Evolutionary conservation across 2,113 vertebrate genomes (phyloP).

Genomic region (Ellobius talpinus): DNA sequence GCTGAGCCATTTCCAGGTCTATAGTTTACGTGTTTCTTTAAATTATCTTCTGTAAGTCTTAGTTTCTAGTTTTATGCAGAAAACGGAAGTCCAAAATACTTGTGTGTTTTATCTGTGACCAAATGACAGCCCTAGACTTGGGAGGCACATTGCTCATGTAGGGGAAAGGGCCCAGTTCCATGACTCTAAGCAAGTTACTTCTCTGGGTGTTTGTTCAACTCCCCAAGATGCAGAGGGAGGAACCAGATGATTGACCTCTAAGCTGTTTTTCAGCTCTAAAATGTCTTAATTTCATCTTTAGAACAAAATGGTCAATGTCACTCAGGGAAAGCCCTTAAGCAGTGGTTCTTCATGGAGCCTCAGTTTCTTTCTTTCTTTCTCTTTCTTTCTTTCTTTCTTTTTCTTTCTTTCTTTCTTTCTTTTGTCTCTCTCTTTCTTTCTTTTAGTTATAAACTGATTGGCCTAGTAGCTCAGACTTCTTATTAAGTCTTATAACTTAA

Average conservation of each 20-base stretch:
- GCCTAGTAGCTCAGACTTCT: too few relatives aligned
- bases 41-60: not conserved
- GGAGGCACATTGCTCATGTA: not conserved
- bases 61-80: not conserved
- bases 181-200: not conserved
- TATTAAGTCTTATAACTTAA: too few relatives aligned
- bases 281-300: slow-evolving; percentile 17
- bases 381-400: too few relatives aligned
- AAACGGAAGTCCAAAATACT: slow-evolving; percentile 2
- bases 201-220: slow-evolving; percentile 40
- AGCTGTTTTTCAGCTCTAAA: not conserved
- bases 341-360: not conserved
- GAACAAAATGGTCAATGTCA: not conserved
- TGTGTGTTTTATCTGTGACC: not conserved
- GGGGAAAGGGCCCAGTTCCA: not conserved
- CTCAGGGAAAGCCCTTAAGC: not conserved
- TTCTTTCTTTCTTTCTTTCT: too few relatives aligned
- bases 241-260: not conserved
- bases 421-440: too few relatives aligned
- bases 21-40: not conserved
- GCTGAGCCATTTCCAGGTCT: not conserved
- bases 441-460: too few relatives aligned
- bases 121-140: not conserved
- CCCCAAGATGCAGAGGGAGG: not conserved
- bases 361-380: not conserved